A percentile compares a stretch with the other conserved stretches of the same genome.
Evolutionary conservation across 2,113 vertebrate genomes (phyloP).

Genomic region (Elephas maximus): DNA sequence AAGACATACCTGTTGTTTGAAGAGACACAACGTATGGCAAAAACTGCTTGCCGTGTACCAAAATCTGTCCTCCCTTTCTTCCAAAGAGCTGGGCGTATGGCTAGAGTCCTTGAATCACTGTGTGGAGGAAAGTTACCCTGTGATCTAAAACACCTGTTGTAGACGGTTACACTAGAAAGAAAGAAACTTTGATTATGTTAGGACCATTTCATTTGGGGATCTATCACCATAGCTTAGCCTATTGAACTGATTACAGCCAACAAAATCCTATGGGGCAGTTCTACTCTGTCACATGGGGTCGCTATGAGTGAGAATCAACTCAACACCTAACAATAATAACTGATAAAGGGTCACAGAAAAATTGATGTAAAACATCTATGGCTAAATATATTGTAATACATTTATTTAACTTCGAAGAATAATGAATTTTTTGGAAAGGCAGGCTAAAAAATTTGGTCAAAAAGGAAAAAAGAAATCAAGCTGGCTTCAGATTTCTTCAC

Average conservation of each 20-base stretch:
- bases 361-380: background rate
- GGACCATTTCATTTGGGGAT: background rate
- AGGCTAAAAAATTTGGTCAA: background rate
- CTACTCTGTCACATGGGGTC: too few species aligned
- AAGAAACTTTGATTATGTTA: background rate
- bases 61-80: background rate
- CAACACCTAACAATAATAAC: background rate
- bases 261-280: too few species aligned
- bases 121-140: background rate
- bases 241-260: too few species aligned
- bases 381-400: background rate
- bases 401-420: slow-evolving; percentile 51
- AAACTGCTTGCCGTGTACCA: background rate
- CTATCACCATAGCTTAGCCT: background rate
- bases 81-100: background rate
- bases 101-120: background rate
- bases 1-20: background rate
- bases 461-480: background rate
- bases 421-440: background rate
- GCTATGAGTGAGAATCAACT: too few species aligned
- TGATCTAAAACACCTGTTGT: background rate
- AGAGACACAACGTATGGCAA: background rate
- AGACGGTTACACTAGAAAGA: background rate
- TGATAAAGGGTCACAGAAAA: background rate
- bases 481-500: slow-evolving; percentile 8